Conservation (phyloP, 2,797 vertebrate species). For the Acrossocheilus wenchowensis region DNA sequence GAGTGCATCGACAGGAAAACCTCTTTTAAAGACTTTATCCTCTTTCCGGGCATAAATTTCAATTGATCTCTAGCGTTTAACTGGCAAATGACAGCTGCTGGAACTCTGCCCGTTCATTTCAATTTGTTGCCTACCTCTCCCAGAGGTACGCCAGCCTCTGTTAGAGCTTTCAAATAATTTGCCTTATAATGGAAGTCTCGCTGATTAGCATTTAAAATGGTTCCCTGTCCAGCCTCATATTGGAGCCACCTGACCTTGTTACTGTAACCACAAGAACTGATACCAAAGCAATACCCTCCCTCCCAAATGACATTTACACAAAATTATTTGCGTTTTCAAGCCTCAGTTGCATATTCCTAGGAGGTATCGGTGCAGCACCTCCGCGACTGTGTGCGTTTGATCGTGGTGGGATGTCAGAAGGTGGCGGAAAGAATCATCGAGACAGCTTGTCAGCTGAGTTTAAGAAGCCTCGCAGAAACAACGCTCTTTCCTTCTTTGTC, state of each 20-base stretch:
- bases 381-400: conserved; percentile 33
- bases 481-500: conserved; percentile 74
- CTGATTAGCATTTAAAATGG: conserved; percentile 50
- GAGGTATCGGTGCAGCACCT: background rate
- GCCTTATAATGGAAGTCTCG: conserved; percentile 41
- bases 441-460: conserved; percentile 73
- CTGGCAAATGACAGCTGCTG: conserved; percentile 39
- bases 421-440: conserved; percentile 70
- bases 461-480: conserved; percentile 68
- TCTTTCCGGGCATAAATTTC: background rate
- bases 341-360: background rate
- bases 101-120: conserved; percentile 35
- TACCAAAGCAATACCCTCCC: background rate
- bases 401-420: conserved; percentile 58
- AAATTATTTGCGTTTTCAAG: background rate
- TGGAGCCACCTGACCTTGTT: conserved; percentile 30
- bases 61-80: conserved; percentile 33
- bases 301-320: conserved; percentile 23
- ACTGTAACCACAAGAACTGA: conserved; percentile 27
- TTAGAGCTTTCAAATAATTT: conserved; percentile 34
- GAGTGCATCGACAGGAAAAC: conserved; percentile 8
- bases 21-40: conserved; percentile 38
- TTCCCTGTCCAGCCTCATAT: conserved; percentile 18
- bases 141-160: conserved; percentile 18
- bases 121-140: conserved; percentile 28